Base-by-base conservation (phyloP, 2,113 vertebrate species). In the Scomber scombrus region DNA sequence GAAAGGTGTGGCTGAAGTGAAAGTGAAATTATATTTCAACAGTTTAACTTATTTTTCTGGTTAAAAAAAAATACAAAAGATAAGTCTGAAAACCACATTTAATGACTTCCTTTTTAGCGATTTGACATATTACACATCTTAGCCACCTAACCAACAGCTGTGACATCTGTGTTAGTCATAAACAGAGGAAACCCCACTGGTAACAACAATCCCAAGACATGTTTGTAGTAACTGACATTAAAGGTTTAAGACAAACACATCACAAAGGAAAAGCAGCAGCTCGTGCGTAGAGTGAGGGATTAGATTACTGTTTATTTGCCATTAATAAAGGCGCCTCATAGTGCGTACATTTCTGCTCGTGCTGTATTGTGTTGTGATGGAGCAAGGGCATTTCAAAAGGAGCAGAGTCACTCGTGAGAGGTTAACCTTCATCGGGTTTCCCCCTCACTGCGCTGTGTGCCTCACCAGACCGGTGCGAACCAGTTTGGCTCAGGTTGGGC, bases 381-480 rank as follows among this genome's bases (percentile, higher is more conserved):
- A 82, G 80, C 55, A 65, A 76, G 84, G 57, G 54, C 57, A 26
- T 85, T 75, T 45, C 47, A 26, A 65, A 66, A 61, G 51, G 57
- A 54, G 12, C 23, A 26, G 47, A 69, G 50, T 93, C 78, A 78
- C 80, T 77, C 82, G 78, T 23, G 4, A 54, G 54, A 70, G 85
- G 83, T 90, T 88, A 77, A 69, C 84, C 64, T 88, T 88, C 70
- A 49, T 21, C 50, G 75, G 84, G 81, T 81, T 90, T 87, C 77
- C 85, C 83, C 85, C 83, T 76, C 67, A 55, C 31, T 57, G 52
- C 4, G 26, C 56, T 58, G 51, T 46, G 29, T 60, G 62, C 79
- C 76, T 84, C 85, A 77, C 10, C 76, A 84, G 79, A 94, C 94
- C 72, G 81, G 94, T 9, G n/a, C 10, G 70, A 95, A 94, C 94